Base-by-base conservation (phyloP, 2,888 invertebrate genomes). In the Tholera decimalis region DNA sequence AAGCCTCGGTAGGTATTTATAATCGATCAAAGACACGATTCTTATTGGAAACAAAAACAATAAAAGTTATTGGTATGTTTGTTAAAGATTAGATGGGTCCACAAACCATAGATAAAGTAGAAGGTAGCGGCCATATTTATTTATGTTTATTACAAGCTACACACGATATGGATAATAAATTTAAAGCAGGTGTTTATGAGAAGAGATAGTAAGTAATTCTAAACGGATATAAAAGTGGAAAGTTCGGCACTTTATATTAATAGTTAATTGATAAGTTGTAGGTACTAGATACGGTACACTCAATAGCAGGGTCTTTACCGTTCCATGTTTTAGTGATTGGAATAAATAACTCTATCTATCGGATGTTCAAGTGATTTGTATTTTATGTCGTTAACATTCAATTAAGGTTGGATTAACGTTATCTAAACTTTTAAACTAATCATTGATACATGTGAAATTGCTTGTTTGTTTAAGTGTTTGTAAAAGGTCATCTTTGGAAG, bases 121-220 rank as follows among this genome's bases (percentile, higher is more conserved):
- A 63, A 66, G 66, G 56, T 59, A 53, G 50, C 55, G 44, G 8
- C 53, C 61, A 82, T 83, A 81, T 81, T 84, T 84, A 80, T 85
- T 81, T 80, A 84, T 86, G 84, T 88, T 86, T 88, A 86, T 87
- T 84, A 83, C 66, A 41, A 81, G 35, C 67, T 63, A 70, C 67
- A 69, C 76, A 71, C 74, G 78, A 80, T 83, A 87, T 86, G 79
- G 84, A 83, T 85, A 77, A 87, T 90, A 89, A 88, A 90, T 89
- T 87, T 83, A 74, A 84, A 85, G 80, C 83, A 88, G 88, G 87
- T 89, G 85, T 85, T 85, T 85, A 85, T 82, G 72, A 78, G 81
- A 79, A 39, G 59, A 79, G 81, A 85, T 83, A 82, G 74, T 73
- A 56, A 71, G 62, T n/a, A n/a, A n/a, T 68, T 35, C 55, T 73